phyloP scores from a whole-genome alignment of 2,888 invertebrate species.

The Lottia gigantea region DNA sequence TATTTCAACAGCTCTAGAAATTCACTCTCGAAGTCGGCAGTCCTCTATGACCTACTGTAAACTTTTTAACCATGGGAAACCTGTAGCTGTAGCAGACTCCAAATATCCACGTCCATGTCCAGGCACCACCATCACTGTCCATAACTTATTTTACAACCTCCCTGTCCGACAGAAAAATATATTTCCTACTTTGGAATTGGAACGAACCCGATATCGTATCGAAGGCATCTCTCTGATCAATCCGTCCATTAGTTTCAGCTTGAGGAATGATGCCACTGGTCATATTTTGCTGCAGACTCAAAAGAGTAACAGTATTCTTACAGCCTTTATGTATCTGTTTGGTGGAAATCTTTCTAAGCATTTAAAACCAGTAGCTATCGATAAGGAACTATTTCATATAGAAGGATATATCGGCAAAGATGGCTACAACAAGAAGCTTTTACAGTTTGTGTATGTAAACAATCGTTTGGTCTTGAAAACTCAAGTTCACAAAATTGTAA shows the following conservation, averaged over 20 bases:
- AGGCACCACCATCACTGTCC: slow-evolving; percentile 80
- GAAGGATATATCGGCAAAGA: slow-evolving; percentile 74
- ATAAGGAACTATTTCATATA: slow-evolving; percentile 71
- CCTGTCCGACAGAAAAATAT: slow-evolving; percentile 75
- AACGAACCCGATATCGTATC: slow-evolving; percentile 74
- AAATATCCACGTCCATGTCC: slow-evolving; percentile 72
- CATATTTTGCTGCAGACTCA: slow-evolving; percentile 74
- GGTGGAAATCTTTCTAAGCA: slow-evolving; percentile 67
- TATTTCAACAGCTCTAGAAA: slow-evolving; percentile 73
- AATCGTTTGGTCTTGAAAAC: slow-evolving; percentile 72
- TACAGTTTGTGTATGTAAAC: slow-evolving; percentile 78
- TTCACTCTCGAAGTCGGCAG: slow-evolving; percentile 73
- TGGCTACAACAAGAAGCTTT: slow-evolving; percentile 67
- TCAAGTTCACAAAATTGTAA: slow-evolving; percentile 69
- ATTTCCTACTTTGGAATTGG: slow-evolving; percentile 72
- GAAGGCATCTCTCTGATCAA: slow-evolving; percentile 77
- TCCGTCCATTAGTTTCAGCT: slow-evolving; percentile 75
- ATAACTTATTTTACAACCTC: slow-evolving; percentile 75
- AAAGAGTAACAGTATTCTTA: slow-evolving; percentile 72
- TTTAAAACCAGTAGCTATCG: slow-evolving; percentile 67
- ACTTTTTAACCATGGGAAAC: slow-evolving; percentile 72
- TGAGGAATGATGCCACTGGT: slow-evolving; percentile 76
- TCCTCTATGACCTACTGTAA: slow-evolving; percentile 73
- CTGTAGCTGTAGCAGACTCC: slow-evolving; percentile 63
- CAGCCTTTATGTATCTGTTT: slow-evolving; percentile 71